phyloP scores from a whole-genome alignment of 2,797 vertebrate genomes.

The Macropus fuliginosus region DNA sequence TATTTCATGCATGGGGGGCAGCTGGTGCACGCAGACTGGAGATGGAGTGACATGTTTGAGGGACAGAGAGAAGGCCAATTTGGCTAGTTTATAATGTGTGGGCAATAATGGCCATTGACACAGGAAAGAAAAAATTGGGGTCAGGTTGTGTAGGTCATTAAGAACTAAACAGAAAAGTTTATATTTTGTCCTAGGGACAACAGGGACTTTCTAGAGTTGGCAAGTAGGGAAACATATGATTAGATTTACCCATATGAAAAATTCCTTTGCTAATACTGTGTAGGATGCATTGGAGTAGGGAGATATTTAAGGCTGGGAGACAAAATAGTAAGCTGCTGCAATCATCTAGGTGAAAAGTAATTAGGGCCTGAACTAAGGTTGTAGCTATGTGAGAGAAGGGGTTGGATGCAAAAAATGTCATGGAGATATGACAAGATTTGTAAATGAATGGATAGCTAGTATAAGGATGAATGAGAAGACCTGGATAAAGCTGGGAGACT shows the following conservation, averaged over 20 bases:
- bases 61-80: neutral
- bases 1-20: neutral
- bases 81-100: neutral
- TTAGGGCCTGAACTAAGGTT: neutral
- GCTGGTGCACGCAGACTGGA: neutral
- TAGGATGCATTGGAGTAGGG: neutral
- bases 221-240: neutral
- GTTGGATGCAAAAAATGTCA: neutral
- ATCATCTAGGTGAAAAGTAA: neutral
- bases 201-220: neutral
- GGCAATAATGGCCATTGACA: neutral
- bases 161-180: neutral
- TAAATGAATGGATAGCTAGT: neutral
- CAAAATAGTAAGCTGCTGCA: neutral
- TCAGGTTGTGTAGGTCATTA: neutral
- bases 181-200: neutral
- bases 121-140: neutral
- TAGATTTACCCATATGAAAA: neutral
- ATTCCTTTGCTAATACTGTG: neutral
- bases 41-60: neutral
- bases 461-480: neutral
- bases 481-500: neutral
- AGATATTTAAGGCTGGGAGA: neutral
- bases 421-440: neutral
- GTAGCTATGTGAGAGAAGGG: neutral